Evolutionary conservation across 1,140 invertebrate species (phyloP).

Genomic region (Anastatus disparis): DNA sequence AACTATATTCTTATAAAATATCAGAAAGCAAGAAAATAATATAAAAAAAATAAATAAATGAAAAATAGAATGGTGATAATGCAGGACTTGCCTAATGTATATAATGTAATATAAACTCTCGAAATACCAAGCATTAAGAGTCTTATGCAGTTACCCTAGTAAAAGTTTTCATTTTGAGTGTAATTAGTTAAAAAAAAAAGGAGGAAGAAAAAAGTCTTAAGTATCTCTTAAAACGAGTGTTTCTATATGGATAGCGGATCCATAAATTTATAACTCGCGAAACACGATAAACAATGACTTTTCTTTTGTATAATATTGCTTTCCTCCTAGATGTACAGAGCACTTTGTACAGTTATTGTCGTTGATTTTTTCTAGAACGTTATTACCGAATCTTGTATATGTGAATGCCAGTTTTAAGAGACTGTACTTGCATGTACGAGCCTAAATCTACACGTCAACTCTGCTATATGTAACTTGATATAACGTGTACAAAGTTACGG

Average conservation of each 20-base stretch:
- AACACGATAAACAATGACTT: conserved; percentile 37
- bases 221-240: conserved; percentile 41
- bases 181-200: conserved; percentile 38
- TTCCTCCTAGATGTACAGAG: conserved; percentile 51
- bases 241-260: conserved; percentile 48
- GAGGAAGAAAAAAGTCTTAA: conserved; percentile 39
- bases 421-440: conserved; percentile 56
- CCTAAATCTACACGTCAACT: conserved; percentile 56
- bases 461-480: conserved; percentile 61
- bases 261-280: conserved; percentile 49
- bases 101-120: conserved; percentile 62
- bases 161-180: conserved; percentile 59
- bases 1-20: conserved; percentile 67
- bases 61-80: conserved; percentile 52
- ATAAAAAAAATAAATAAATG: conserved; percentile 39
- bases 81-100: conserved; percentile 62
- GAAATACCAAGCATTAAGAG: conserved; percentile 37
- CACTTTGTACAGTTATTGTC: conserved; percentile 53
- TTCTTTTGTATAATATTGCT: conserved; percentile 52
- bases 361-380: conserved; percentile 51
- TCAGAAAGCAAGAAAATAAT: conserved; percentile 36
- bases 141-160: conserved; percentile 44
- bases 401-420: conserved; percentile 50
- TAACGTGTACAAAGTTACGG: conserved; percentile 62
- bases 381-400: conserved; percentile 46